phyloP scores from a whole-genome alignment of 2,113 vertebrate species.

The Salvelinus namaycush region DNA sequence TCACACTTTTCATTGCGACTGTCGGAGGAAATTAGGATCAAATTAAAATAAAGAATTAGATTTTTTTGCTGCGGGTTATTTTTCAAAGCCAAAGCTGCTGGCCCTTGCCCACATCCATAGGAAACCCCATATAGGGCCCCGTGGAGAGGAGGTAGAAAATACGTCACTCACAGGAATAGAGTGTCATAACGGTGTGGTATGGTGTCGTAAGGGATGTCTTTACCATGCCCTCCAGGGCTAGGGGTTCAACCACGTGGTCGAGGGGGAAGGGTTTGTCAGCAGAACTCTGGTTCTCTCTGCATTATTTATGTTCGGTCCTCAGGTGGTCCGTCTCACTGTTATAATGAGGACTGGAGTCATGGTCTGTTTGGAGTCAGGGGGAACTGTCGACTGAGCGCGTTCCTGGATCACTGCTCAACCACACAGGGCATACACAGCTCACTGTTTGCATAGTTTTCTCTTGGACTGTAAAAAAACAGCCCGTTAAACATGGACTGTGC shows the following conservation, averaged over 20 bases:
- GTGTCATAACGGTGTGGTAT: background rate
- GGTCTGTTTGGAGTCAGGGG: constrained; percentile 70
- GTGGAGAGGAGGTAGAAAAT: background rate
- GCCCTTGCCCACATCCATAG: background rate
- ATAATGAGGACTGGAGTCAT: constrained; percentile 71
- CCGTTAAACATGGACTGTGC: constrained; percentile 68
- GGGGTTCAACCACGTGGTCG: constrained; percentile 40
- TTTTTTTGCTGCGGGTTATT: constrained; percentile 33
- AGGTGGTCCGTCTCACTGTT: constrained; percentile 67
- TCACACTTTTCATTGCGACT: constrained; percentile 42
- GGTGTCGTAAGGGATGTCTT: background rate
- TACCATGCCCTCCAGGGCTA: constrained; percentile 9
- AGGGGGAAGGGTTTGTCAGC: constrained; percentile 35
- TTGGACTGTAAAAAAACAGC: constrained; percentile 66
- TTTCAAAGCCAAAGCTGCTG: background rate
- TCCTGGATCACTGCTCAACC: constrained; percentile 69
- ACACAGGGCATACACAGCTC: constrained; percentile 62
- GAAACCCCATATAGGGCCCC: background rate
- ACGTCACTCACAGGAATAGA: background rate
- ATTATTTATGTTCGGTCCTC: constrained; percentile 72
- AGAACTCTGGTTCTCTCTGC: constrained; percentile 58
- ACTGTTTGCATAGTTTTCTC: constrained; percentile 64
- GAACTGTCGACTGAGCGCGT: constrained; percentile 54
- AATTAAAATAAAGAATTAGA: constrained; percentile 65
- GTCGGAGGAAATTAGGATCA: constrained; percentile 66